Evolutionary conservation across 2,113 vertebrate species (phyloP).

Genomic region (Vulpes ferrilata): DNA sequence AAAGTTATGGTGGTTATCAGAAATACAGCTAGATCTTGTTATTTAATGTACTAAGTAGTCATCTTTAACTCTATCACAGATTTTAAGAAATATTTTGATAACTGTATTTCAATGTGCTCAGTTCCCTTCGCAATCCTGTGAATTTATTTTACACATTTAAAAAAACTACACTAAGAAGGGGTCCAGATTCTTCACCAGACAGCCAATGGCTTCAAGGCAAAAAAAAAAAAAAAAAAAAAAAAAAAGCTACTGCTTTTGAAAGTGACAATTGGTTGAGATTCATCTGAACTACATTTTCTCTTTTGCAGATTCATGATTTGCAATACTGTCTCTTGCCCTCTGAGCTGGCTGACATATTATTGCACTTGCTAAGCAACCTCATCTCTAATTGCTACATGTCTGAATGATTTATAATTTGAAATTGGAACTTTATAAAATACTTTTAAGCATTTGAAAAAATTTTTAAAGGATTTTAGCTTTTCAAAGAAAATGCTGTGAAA

Average conservation of each 20-base stretch:
- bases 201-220: background rate
- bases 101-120: background rate
- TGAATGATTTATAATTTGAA: conserved; percentile 54
- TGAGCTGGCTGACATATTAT: background rate
- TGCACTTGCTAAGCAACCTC: background rate
- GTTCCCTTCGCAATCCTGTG: background rate
- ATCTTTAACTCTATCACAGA: background rate
- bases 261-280: background rate
- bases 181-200: background rate
- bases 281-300: conserved; percentile 7
- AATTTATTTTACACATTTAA: background rate
- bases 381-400: conserved; percentile 19
- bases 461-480: background rate
- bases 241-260: background rate
- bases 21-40: background rate
- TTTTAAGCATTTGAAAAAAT: conserved; percentile 23
- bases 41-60: background rate
- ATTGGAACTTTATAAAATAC: conserved; percentile 29
- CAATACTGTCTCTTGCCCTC: background rate
- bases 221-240: no score
- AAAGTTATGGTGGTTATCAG: background rate
- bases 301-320: conserved; percentile 48
- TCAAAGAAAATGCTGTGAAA: background rate
- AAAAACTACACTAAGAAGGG: background rate
- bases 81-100: background rate